These are phyloP conservation scores for Antheraea yamamai DNA, from an alignment of 2,888 invertebrate species.

Conservation along the genomic window DNA sequence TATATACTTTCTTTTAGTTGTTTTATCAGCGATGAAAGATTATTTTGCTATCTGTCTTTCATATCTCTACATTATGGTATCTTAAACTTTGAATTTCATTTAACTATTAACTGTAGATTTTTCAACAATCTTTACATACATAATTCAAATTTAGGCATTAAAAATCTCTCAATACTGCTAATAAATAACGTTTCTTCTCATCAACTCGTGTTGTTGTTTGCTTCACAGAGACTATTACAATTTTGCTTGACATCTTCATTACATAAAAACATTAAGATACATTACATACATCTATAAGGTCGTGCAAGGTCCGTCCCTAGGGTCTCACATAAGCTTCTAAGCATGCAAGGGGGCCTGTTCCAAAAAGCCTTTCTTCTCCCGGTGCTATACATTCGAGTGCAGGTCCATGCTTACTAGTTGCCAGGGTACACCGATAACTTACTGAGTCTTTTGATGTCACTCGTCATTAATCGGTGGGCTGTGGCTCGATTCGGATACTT, in stretches of 20 bases:
- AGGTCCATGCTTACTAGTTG: slow-evolving; percentile 68
- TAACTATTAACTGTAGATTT: not conserved
- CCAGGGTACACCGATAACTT: slow-evolving; percentile 74
- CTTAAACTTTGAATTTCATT: not conserved
- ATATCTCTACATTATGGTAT: not conserved
- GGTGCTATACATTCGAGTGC: slow-evolving; percentile 64
- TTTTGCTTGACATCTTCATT: slow-evolving; percentile 18
- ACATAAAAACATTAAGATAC: slow-evolving; percentile 40
- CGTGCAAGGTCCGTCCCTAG: slow-evolving; percentile 70
- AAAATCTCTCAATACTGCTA: not conserved
- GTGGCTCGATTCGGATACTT: slow-evolving; percentile 54
- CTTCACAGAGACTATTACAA: not conserved
- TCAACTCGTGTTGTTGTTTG: not conserved
- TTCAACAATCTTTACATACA: not conserved
- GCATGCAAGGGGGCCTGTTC: slow-evolving; percentile 78
- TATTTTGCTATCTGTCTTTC: not conserved
- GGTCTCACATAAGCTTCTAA: slow-evolving; percentile 76
- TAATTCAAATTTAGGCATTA: not conserved
- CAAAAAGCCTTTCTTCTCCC: slow-evolving; percentile 66
- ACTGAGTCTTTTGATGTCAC: slow-evolving; percentile 71
- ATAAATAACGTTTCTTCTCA: not conserved
- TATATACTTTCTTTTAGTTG: not conserved
- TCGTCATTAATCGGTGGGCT: slow-evolving; percentile 64
- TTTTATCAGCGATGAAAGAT: not conserved
- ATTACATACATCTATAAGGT: slow-evolving; percentile 65